Evolutionary conservation across 2,797 vertebrate species (phyloP).

Genomic region (Lerista edwardsae): DNA sequence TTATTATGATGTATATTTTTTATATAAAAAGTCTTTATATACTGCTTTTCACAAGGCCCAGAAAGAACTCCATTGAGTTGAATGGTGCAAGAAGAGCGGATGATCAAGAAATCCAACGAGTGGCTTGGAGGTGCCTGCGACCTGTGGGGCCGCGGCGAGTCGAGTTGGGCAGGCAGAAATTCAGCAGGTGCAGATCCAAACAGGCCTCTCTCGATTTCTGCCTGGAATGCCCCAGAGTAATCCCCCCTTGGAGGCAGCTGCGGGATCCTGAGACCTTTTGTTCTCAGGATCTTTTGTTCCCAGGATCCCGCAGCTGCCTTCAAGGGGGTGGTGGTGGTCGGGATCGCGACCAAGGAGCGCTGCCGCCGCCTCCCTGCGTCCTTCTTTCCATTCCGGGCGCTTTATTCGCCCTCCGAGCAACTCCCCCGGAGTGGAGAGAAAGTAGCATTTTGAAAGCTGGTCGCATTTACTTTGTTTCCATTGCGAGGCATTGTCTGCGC

Average conservation of each 20-base stretch:
- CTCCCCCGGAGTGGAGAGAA: too few relatives aligned
- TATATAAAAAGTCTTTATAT: too few relatives aligned
- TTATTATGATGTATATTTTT: too few relatives aligned
- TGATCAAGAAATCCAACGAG: too few relatives aligned
- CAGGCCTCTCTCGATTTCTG: neutral
- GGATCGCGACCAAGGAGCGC: too few relatives aligned
- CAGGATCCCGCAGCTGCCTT: too few relatives aligned
- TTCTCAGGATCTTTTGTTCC: slow-evolving; percentile 13
- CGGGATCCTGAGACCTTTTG: neutral
- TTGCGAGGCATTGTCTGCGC: slow-evolving; percentile 7
- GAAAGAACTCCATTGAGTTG: too few relatives aligned
- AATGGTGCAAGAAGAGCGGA: too few relatives aligned
- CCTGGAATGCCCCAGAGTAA: neutral
- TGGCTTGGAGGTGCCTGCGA: neutral
- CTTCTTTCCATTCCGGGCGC: too few relatives aligned
- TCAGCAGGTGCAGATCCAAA: neutral
- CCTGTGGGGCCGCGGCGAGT: neutral
- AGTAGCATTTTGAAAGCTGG: neutral
- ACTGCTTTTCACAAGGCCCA: too few relatives aligned
- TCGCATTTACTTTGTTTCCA: neutral
- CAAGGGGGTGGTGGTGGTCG: too few relatives aligned
- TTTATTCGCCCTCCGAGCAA: neutral
- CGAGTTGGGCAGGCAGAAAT: neutral
- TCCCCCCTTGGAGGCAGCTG: neutral
- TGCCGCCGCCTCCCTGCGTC: too few relatives aligned